A percentile compares a stretch with the other conserved stretches of the same genome.
These are phyloP conservation scores for Alectoris magna DNA, from an alignment of 2,797 vertebrate species.

Conservation along the genomic window DNA sequence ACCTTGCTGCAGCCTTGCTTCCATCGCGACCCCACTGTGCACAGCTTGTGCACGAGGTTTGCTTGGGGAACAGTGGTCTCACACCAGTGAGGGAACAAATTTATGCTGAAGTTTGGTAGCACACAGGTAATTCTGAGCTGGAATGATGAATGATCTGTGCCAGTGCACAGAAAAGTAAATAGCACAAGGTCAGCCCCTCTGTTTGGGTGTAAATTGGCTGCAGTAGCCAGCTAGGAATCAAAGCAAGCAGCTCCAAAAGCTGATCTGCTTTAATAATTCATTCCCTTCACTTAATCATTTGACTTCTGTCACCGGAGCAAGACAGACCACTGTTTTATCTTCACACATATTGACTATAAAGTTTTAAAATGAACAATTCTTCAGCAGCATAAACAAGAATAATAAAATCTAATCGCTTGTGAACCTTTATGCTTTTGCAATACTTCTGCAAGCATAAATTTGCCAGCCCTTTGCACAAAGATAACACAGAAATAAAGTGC, in stretches of 20 bases:
- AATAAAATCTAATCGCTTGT: constrained; percentile 64
- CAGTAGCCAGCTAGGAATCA: background rate
- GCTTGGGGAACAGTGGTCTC: no score
- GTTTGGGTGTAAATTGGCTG: background rate
- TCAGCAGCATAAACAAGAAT: constrained; percentile 58
- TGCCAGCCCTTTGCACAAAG: constrained; percentile 58
- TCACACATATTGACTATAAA: constrained; percentile 16
- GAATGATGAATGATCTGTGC: rapidly evolving
- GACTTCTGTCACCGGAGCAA: constrained; percentile 7
- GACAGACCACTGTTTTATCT: constrained; percentile 25
- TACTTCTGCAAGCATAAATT: constrained; percentile 42
- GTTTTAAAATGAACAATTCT: constrained; percentile 56
- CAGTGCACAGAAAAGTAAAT: background rate
- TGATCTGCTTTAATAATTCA: background rate
- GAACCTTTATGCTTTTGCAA: background rate
- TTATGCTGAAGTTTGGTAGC: background rate
- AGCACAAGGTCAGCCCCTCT: rapidly evolving
- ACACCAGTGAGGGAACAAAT: no score
- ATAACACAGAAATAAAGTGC: constrained; percentile 27
- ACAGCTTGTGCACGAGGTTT: no score
- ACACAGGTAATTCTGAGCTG: rapidly evolving
- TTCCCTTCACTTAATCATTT: background rate
- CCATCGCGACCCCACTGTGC: background rate
- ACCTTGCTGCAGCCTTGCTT: background rate
- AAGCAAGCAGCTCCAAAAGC: background rate